These are phyloP conservation scores for Osmerus eperlanus DNA, from an alignment of 2,113 vertebrate species.

Conservation along the genomic window DNA sequence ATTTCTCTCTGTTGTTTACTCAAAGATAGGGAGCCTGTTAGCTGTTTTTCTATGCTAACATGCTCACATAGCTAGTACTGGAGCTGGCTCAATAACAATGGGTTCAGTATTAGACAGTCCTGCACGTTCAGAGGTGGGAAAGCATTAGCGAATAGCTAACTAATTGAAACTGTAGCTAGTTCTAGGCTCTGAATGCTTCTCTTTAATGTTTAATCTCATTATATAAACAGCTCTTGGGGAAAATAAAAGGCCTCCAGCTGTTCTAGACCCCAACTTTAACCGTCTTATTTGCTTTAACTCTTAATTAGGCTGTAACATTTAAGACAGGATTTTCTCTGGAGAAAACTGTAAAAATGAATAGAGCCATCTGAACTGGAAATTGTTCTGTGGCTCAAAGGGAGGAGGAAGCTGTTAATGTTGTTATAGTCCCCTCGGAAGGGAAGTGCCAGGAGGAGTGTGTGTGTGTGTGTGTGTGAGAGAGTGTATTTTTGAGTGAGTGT, in stretches of 20 bases:
- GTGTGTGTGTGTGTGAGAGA: neutral
- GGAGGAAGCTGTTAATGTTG: slow-evolving; percentile 46
- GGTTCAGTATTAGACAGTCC: slow-evolving; percentile 1
- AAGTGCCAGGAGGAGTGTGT: slow-evolving; percentile 20
- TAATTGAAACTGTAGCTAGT: neutral
- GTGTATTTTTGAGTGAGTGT: neutral
- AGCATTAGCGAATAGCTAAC: neutral
- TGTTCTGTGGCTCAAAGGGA: slow-evolving; percentile 14
- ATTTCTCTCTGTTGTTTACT: neutral
- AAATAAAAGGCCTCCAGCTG: slow-evolving; percentile 15
- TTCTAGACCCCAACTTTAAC: neutral
- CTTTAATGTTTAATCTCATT: slow-evolving; percentile 31
- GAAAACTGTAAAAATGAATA: neutral
- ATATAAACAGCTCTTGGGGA: slow-evolving; percentile 26
- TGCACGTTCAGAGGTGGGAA: neutral
- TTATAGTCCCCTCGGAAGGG: neutral
- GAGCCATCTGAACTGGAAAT: neutral
- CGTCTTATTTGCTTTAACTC: neutral
- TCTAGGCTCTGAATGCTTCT: slow-evolving; percentile 7
- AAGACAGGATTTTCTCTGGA: neutral
- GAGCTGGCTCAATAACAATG: neutral
- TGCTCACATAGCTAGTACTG: too few species aligned
- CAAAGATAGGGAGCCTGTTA: neutral
- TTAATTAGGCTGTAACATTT: neutral
- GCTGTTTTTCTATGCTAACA: neutral